These are phyloP conservation scores for Bathynomus jamesi DNA, from an alignment of 1,140 invertebrate species.

Conservation along the genomic window DNA sequence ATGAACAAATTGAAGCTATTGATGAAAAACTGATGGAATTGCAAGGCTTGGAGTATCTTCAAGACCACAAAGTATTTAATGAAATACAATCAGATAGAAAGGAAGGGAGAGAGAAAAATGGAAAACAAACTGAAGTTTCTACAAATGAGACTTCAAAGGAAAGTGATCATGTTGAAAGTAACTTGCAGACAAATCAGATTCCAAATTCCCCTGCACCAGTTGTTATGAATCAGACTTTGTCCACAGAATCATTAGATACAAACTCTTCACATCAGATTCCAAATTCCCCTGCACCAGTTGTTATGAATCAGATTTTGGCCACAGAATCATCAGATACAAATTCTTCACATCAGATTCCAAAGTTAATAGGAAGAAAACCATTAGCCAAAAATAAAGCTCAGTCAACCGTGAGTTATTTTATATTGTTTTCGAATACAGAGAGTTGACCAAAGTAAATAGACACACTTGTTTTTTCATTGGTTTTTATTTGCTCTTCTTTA, in stretches of 20 bases:
- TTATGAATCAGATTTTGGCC: background rate
- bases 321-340: too few species aligned
- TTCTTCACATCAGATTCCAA: conserved; percentile 13
- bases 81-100: conserved; percentile 15
- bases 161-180: background rate
- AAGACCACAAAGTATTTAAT: conserved; percentile 20
- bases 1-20: conserved; percentile 23
- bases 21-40: conserved; percentile 17
- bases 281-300: background rate
- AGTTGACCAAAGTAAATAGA: too few species aligned
- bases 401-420: conserved; percentile 17
- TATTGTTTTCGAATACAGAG: too few species aligned
- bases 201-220: background rate
- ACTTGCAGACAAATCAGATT: background rate
- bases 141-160: background rate
- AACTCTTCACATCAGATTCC: conserved; percentile 2
- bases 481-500: background rate
- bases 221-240: background rate
- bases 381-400: conserved; percentile 29
- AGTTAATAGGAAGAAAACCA: conserved; percentile 27
- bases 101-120: conserved; percentile 10
- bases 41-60: conserved; percentile 18
- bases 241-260: too few species aligned
- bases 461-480: background rate
- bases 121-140: background rate